These are phyloP conservation scores for Cistogaster globosa DNA, from an alignment of 2,888 invertebrate species.

Conservation along the genomic window DNA sequence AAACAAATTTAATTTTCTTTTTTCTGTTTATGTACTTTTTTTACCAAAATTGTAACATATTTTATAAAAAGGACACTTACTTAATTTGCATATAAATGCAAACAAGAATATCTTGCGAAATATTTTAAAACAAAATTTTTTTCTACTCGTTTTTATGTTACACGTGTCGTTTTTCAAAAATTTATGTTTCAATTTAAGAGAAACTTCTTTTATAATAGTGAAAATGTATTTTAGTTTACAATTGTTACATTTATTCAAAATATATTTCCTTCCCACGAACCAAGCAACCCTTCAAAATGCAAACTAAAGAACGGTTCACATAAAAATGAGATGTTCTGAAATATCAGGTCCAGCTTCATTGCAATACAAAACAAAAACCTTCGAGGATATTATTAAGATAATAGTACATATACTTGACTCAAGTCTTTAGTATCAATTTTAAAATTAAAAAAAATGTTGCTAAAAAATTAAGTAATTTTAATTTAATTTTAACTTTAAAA, in stretches of 20 bases:
- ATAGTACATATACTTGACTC: too few species aligned
- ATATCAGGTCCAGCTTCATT: too few species aligned
- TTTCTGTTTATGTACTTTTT: not conserved
- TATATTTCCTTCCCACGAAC: not conserved
- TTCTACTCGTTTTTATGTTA: not conserved
- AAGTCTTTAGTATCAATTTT: too few species aligned
- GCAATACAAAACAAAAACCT: too few species aligned
- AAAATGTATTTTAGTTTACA: not conserved
- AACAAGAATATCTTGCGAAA: conserved; percentile 7
- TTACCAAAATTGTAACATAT: not conserved
- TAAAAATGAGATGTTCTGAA: too few species aligned
- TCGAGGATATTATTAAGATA: too few species aligned
- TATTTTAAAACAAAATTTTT: conserved; percentile 15
- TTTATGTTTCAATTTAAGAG: conserved; percentile 5
- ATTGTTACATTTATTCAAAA: not conserved
- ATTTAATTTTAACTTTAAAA: too few species aligned
- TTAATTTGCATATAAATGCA: conserved; percentile 5
- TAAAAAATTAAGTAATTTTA: too few species aligned
- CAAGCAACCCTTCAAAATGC: too few species aligned
- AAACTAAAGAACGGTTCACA: too few species aligned
- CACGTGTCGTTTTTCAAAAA: conserved; percentile 10
- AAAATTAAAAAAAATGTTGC: too few species aligned
- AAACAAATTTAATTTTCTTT: not conserved
- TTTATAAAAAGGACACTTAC: not conserved
- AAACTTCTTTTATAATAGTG: not conserved